Evolutionary conservation across 2,113 vertebrate genomes (phyloP), one percentile per base, ranked within the genome.

Genomic region (Pyxicephalus adspersus): DNA sequence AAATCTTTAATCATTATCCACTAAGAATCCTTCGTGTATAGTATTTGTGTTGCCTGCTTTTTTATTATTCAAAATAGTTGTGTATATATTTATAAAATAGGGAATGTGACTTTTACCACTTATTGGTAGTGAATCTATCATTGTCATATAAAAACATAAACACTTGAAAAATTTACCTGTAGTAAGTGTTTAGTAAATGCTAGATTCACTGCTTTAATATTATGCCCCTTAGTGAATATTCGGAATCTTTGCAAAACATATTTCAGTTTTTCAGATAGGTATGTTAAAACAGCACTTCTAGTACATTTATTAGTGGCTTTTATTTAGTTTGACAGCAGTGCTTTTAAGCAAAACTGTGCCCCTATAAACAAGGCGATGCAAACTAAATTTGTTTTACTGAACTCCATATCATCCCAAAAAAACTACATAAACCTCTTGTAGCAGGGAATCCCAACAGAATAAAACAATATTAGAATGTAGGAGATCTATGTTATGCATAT

Each of bases 351-450:
- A 38, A 80, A 70, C 63, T 80, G 55, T 80, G n/a, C 22, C 57
- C 38, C 67, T 52, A 80, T 80, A 72, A 71, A 80, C 57, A 80
- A 63, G 25, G 57, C 78, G 64, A 72, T 80, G 67, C 58, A 72
- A 71, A 80, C 57, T 72, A 55, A 72, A 57, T 22, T 57, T 80
- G 29, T 68, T 80, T 72, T 80, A 72, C 45, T 31, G 55, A 64
- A 58, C 38, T 72, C 60, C 67, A 29, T 64, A 61, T 63, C 26
- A 28, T 52, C 45, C 31, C 34, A 54, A 63, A 71, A n/a, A 80
- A 80, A 80, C 28, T 22, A 80, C n/a, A 80, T 80, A 80, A 80
- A 80, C 77, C 38, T 74, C 22, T 29, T 38, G 54, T 80, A 80
- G 63, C 52, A 71, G 57, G 31, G 55, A 54, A 71, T 80, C 77